Percentiles rank a stretch among this genome's conserved stretches.
Evolutionary conservation across 1,140 invertebrate genomes (phyloP).

Genomic region (Magallana angulata): DNA sequence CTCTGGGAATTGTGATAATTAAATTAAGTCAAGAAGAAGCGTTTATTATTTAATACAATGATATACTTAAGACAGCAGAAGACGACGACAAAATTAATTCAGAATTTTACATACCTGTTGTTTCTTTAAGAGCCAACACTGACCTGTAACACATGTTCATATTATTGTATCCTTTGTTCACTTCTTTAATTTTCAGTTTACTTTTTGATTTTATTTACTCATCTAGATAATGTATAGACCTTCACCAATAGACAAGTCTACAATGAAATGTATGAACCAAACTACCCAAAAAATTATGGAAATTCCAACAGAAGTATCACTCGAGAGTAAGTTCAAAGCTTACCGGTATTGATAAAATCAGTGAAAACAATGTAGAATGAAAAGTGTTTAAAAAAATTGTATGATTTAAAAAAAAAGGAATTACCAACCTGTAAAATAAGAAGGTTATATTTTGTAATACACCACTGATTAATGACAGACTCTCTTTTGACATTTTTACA

Average conservation of each 20-base stretch:
- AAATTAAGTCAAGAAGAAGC: too few relatives aligned
- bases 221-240: not conserved
- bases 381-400: too few relatives aligned
- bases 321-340: not conserved
- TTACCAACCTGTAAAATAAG: too few relatives aligned
- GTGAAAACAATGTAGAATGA: too few relatives aligned
- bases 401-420: too few relatives aligned
- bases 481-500: constrained; percentile 49
- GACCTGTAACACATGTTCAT: too few relatives aligned
- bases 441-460: too few relatives aligned
- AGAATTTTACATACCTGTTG: constrained; percentile 37
- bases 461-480: too few relatives aligned
- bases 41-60: not conserved
- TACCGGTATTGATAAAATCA: too few relatives aligned
- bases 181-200: not conserved
- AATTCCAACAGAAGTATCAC: not conserved
- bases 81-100: constrained; percentile 73
- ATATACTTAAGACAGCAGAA: not conserved
- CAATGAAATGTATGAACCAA: not conserved
- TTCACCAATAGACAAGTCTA: not conserved
- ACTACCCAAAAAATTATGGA: not conserved
- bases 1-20: too few relatives aligned
- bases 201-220: not conserved
- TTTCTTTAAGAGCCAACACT: not conserved
- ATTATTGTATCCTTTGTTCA: too few relatives aligned